These are phyloP conservation scores for Nothoprocta pentlandii DNA, from an alignment of 2,113 vertebrate species.

Conservation along the genomic window DNA sequence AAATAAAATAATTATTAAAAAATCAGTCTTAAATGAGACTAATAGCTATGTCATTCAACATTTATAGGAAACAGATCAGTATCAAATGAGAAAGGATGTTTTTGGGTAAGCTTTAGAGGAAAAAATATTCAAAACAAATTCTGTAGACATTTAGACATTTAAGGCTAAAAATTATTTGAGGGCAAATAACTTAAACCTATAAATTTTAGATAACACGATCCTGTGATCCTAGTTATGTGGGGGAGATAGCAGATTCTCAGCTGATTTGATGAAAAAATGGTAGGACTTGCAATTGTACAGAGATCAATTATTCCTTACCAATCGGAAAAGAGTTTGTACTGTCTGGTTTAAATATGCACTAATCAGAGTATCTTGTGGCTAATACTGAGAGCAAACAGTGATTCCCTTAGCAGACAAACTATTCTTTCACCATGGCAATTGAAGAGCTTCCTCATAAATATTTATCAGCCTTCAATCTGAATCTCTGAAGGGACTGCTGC, in stretches of 20 bases:
- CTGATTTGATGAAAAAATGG: background rate
- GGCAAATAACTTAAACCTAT: background rate
- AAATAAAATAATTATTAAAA: too few species aligned
- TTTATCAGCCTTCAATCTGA: background rate
- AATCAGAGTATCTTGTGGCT: background rate
- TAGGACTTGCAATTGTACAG: background rate
- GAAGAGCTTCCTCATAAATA: conserved; percentile 28
- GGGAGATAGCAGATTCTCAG: background rate
- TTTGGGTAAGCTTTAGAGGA: background rate
- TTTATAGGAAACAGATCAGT: background rate
- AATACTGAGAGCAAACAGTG: background rate
- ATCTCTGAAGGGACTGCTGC: background rate
- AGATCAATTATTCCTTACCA: background rate
- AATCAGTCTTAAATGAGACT: background rate
- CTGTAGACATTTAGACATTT: background rate
- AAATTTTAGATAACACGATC: background rate
- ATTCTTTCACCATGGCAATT: background rate
- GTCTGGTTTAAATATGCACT: background rate
- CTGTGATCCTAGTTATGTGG: background rate
- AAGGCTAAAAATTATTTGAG: background rate
- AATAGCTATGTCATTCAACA: background rate
- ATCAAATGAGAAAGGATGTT: background rate
- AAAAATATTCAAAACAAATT: background rate
- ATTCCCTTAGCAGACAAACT: background rate
- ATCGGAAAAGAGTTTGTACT: background rate